Conservation (phyloP, 2,888 invertebrate genomes). For the Tyria jacobaeae region DNA sequence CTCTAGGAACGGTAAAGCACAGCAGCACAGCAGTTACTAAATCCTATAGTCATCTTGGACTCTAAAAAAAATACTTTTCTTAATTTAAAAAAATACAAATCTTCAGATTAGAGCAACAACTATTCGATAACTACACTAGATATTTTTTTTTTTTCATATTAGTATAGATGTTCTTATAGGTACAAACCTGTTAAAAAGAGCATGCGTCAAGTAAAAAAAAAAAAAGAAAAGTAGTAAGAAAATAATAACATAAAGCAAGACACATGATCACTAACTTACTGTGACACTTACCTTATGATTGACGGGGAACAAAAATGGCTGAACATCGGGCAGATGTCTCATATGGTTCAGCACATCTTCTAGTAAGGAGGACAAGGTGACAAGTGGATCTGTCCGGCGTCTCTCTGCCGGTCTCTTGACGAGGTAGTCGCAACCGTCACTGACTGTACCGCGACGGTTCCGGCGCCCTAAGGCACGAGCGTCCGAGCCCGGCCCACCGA, state of each 20-base stretch:
- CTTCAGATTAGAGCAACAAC: no score
- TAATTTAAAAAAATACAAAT: no score
- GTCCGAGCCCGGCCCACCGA: conserved; percentile 82
- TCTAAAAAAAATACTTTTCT: no score
- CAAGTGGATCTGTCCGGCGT: conserved; percentile 97
- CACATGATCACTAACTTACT: neutral
- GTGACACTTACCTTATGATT: conserved; percentile 91
- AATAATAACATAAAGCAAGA: neutral
- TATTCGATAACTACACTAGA: no score
- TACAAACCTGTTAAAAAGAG: no score
- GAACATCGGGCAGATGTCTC: conserved; percentile 96
- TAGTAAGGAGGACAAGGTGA: conserved; percentile 96
- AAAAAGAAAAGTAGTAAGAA: neutral
- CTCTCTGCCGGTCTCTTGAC: conserved; percentile 95
- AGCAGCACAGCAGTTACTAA: no score
- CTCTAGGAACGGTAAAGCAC: no score
- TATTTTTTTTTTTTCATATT: no score
- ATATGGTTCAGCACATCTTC: conserved; percentile 97
- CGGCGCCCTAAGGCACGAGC: conserved; percentile 68
- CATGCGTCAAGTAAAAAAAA: no score
- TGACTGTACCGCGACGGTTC: conserved; percentile 69
- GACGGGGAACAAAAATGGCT: conserved; percentile 97
- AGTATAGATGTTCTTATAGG: no score
- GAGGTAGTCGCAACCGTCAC: conserved; percentile 92
- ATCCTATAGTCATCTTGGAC: no score